phyloP scores from a whole-genome alignment of 2,113 vertebrate genomes.

The Bufo gargarizans region DNA sequence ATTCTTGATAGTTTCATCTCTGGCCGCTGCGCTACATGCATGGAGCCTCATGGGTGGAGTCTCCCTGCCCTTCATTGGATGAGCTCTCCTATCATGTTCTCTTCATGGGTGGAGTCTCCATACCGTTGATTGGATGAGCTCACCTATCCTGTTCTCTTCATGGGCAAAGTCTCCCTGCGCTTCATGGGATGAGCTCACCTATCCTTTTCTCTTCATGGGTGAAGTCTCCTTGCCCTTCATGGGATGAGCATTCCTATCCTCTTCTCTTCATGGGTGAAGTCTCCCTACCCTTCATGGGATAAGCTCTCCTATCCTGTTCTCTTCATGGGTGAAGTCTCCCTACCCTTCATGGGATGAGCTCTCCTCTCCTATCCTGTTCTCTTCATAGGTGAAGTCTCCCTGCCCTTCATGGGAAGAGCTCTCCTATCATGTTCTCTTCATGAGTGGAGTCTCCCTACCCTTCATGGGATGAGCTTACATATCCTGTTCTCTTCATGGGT shows the following conservation, averaged over 20 bases:
- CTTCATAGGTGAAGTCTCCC: background rate
- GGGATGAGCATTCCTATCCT: background rate
- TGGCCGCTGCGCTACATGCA: no score
- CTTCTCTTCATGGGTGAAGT: background rate
- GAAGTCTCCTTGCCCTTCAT: background rate
- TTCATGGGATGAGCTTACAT: background rate
- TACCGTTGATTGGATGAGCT: background rate
- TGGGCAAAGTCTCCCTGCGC: background rate
- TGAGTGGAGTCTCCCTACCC: no score
- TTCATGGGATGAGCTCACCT: background rate
- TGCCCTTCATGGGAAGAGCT: no score
- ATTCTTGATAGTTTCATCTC: no score
- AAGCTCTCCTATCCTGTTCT: background rate
- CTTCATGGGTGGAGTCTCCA: background rate
- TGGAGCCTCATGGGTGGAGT: background rate
- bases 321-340: background rate
- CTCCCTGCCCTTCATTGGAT: no score
- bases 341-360: no score
- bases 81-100: background rate
- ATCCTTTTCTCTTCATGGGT: background rate
- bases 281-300: no score
- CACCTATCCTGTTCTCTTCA: background rate
- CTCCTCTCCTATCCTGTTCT: background rate
- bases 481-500: background rate
- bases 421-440: background rate